These are phyloP conservation scores for Coreoperca whiteheadi DNA, from an alignment of 2,113 vertebrate species.

Conservation along the genomic window DNA sequence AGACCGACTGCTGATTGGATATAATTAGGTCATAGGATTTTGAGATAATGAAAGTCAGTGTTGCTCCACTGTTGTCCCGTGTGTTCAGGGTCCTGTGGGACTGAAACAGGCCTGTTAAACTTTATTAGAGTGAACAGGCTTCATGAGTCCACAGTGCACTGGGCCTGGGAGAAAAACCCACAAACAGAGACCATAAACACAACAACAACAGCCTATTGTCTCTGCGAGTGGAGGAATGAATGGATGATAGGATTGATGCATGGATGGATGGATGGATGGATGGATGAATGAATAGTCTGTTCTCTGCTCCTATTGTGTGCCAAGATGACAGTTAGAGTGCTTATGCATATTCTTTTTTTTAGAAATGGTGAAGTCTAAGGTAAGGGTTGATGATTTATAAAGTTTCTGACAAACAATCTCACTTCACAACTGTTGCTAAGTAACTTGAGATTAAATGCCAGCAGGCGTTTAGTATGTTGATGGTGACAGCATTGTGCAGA, in stretches of 20 bases:
- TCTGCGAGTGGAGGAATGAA: conserved; percentile 43
- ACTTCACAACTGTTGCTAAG: conserved; percentile 36
- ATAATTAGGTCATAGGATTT: conserved; percentile 76
- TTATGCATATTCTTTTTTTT: background rate
- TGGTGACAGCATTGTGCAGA: background rate
- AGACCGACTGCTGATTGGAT: conserved; percentile 63
- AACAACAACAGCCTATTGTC: conserved; percentile 75
- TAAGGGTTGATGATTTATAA: background rate
- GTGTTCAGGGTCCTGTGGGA: conserved; percentile 63
- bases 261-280: conserved; percentile 10
- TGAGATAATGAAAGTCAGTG: conserved; percentile 75
- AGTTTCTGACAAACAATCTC: conserved; percentile 6
- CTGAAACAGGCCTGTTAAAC: conserved; percentile 70
- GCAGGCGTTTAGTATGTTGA: conserved; percentile 11
- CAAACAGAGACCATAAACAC: conserved; percentile 66
- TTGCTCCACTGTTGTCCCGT: conserved; percentile 55
- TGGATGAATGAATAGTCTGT: conserved; percentile 56
- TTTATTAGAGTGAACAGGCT: conserved; percentile 74
- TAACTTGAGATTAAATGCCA: conserved; percentile 34
- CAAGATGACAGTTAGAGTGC: conserved; percentile 13
- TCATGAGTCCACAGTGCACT: conserved; percentile 51
- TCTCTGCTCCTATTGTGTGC: conserved; percentile 14
- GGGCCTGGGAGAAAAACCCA: conserved; percentile 63
- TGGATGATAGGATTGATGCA: conserved; percentile 37
- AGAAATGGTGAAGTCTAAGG: background rate